Conservation (phyloP, 2,888 invertebrate species). For the Melieria omissa region DNA sequence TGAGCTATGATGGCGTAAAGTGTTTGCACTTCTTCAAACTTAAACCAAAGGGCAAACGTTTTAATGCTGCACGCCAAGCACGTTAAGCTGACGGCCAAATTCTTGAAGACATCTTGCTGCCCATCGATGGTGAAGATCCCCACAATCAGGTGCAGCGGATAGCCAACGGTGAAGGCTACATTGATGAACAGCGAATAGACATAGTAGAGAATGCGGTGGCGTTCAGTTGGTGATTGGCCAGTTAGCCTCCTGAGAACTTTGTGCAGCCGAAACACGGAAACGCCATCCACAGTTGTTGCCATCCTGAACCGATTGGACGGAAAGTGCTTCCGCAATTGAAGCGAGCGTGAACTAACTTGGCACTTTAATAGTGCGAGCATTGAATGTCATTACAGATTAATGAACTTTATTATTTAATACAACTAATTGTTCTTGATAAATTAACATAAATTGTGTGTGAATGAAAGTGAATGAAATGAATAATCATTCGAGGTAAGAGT, state of each 20-base stretch:
- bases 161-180: conserved; percentile 37
- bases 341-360: too few species aligned
- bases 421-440: too few species aligned
- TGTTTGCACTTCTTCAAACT: conserved; percentile 32
- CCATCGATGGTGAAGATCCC: conserved; percentile 37
- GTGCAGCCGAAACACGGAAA: conserved; percentile 29
- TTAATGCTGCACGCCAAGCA: conserved; percentile 40
- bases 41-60: conserved; percentile 37
- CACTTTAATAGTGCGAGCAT: too few species aligned
- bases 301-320: too few species aligned
- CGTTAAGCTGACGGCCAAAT: conserved; percentile 39
- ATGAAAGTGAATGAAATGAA: too few species aligned
- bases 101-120: conserved; percentile 39
- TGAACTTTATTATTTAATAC: too few species aligned
- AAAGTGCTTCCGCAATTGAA: too few species aligned
- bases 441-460: too few species aligned
- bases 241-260: conserved; percentile 32
- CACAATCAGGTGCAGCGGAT: conserved; percentile 44
- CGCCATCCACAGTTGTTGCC: not conserved
- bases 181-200: conserved; percentile 39
- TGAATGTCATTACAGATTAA: too few species aligned
- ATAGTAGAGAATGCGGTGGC: conserved; percentile 26
- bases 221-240: conserved; percentile 31
- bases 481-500: too few species aligned
- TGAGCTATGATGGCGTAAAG: conserved; percentile 36